Evolutionary conservation across 1,140 invertebrate species (phyloP), one percentile per base, ranked within the genome.

Genomic region (Drusus annulatus): DNA sequence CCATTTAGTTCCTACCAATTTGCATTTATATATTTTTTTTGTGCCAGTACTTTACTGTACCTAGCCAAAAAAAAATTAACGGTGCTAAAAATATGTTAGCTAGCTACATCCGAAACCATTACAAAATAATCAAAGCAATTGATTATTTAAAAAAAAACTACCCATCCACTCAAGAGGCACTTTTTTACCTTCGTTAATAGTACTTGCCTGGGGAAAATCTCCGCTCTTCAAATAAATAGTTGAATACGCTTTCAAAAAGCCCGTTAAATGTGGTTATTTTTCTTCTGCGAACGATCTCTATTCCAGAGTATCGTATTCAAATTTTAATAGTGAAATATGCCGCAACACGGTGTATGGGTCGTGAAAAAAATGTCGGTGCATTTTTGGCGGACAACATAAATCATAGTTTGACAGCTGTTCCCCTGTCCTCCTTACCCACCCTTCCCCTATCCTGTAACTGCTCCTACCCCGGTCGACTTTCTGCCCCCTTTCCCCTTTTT

Each of bases 321-420:
- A 83, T 83, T 83, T 76, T 74, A 79, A 79, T 56, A 79, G 73
- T 83, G 81, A 83, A 80, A 83, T 83, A 83, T 83, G 76, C 82
- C 76, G 63, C 76, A 52, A 83, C 82, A 83, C 82, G 82, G 1
- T 83, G 79, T 80, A 65, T 52, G 50, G 78, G 50, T 56, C 16
- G 62, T 51, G 16, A 58, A 81, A 83, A 81, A 83, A 83, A 51
- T 80, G 81, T 82, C 76, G 51, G 45, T 83, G 82, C 82, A 83
- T 78, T 81, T 83, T 78, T 25, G 81, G 50, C 76, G 75, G 28
- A 54, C 78, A 76, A 76, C 79, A 83, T 83, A 83, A 83, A 83
- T 83, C 82, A 83, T 81, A 83, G 78, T 83, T 83, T 83, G 82
- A 83, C 82, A 83, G 82, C 79, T 58, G 82, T 52, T 75, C 15